Percentiles rank a stretch among this genome's conserved stretches.
Conservation (phyloP, 2,797 vertebrate genomes). For the Zenarchopterus dispar region DNA sequence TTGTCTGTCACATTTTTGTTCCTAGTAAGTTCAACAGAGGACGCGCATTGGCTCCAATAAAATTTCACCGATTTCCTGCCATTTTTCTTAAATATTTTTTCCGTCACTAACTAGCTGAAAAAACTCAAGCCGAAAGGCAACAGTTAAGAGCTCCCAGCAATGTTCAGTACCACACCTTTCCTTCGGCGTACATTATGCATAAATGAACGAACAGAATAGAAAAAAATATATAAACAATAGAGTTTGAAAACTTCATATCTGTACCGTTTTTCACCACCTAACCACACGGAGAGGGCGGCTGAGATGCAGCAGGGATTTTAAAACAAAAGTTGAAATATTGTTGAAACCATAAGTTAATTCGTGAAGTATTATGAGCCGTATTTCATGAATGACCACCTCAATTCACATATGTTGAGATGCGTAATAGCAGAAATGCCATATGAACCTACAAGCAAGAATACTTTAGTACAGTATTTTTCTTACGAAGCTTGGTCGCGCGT, state of each 20-base stretch:
- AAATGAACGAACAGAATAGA: rapidly evolving
- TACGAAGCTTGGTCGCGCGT: slow-evolving; percentile 29
- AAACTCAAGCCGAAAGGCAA: rapidly evolving
- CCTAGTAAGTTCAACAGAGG: neutral
- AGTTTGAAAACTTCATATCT: neutral
- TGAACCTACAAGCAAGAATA: rapidly evolving
- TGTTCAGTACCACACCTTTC: rapidly evolving
- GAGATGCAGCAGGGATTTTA: neutral
- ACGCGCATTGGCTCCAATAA: neutral
- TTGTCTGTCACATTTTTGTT: neutral
- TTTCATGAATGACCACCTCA: rapidly evolving
- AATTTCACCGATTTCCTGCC: neutral
- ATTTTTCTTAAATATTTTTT: neutral
- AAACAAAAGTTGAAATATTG: slow-evolving; percentile 45
- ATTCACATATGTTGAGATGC: rapidly evolving
- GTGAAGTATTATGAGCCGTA: slow-evolving; percentile 11
- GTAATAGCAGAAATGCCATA: rapidly evolving
- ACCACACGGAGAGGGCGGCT: neutral
- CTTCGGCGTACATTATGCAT: slow-evolving; percentile 2
- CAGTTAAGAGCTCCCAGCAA: rapidly evolving
- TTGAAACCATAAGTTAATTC: rapidly evolving
- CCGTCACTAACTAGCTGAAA: neutral
- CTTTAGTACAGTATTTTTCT: neutral
- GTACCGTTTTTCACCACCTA: neutral
- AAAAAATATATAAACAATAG: rapidly evolving